Evolutionary conservation across 92 coral and sea anemone species (phyloP).

Genomic region (Meandrina meandrites): DNA sequence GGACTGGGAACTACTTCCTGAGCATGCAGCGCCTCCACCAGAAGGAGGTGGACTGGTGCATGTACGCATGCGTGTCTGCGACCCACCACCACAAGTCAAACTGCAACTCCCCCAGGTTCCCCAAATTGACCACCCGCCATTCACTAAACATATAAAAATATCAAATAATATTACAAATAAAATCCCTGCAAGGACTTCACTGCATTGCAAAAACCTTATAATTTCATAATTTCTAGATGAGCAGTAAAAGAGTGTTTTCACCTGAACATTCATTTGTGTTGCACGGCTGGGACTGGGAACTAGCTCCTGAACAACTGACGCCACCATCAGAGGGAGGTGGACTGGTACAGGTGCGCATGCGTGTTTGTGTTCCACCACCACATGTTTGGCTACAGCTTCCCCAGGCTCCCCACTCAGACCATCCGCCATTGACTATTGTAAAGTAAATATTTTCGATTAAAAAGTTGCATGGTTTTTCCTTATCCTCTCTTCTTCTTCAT

Average conservation of each 20-base stretch:
- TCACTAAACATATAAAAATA: not conserved
- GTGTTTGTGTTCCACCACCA: slow-evolving; percentile 33
- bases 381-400: slow-evolving; percentile 11
- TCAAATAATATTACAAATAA: not conserved
- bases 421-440: slow-evolving; percentile 9
- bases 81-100: slow-evolving; percentile 26
- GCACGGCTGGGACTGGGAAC: slow-evolving; percentile 17
- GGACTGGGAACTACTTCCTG: slow-evolving; percentile 36
- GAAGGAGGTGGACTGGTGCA: slow-evolving; percentile 60
- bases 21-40: slow-evolving; percentile 40
- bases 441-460: not conserved
- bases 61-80: slow-evolving; percentile 40
- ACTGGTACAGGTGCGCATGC: slow-evolving; percentile 31
- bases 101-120: slow-evolving; percentile 26
- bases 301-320: not conserved
- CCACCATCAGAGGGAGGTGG: slow-evolving; percentile 33
- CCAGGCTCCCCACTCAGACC: slow-evolving; percentile 45
- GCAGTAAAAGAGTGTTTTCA: not conserved
- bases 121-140: slow-evolving; percentile 36
- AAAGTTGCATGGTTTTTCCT: not conserved
- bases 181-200: no score
- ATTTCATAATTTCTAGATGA: no score
- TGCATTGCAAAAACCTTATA: no score
- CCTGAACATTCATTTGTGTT: slow-evolving; percentile 19
- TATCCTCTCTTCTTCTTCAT: no score